phyloP scores from a whole-genome alignment of 1,140 invertebrate species.

The Globodera rostochiensis region DNA sequence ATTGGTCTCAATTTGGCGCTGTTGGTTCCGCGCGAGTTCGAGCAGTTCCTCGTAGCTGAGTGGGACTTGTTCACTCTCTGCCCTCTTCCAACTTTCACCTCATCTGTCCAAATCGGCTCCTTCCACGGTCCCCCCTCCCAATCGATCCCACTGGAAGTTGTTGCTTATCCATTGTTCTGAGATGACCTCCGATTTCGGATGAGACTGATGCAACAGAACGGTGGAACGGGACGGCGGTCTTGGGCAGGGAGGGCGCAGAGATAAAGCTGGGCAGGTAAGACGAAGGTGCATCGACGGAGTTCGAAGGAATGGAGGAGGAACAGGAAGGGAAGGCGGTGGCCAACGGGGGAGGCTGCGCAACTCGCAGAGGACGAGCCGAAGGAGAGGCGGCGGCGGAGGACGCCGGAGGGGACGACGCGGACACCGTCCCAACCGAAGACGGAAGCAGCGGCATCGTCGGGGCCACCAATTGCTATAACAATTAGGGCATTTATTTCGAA shows the following conservation, averaged over 20 bases:
- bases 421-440: conserved; percentile 4
- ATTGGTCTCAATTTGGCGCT: conserved; percentile 40
- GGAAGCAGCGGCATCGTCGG: conserved; percentile 10
- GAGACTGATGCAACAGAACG: conserved; percentile 7
- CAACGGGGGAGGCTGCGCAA: conserved; percentile 23
- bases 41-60: conserved; percentile 34
- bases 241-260: conserved; percentile 1
- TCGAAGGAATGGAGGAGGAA: conserved; percentile 1
- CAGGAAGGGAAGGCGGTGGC: conserved; percentile 16
- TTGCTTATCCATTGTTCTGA: background rate
- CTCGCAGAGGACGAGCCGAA: conserved; percentile 13
- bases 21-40: conserved; percentile 35
- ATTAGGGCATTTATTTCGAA: background rate
- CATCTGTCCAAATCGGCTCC: background rate
- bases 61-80: background rate
- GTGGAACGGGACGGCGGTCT: background rate
- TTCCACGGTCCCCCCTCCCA: background rate
- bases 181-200: background rate
- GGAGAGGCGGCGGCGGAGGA: conserved; percentile 9
- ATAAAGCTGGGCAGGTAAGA: background rate
- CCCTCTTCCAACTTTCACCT: conserved; percentile 5
- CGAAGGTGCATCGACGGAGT: background rate
- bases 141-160: background rate
- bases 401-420: background rate
- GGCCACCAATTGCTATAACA: conserved; percentile 23